phyloP scores from a whole-genome alignment of 2,113 vertebrate species.

The Gymnobelideus leadbeateri region DNA sequence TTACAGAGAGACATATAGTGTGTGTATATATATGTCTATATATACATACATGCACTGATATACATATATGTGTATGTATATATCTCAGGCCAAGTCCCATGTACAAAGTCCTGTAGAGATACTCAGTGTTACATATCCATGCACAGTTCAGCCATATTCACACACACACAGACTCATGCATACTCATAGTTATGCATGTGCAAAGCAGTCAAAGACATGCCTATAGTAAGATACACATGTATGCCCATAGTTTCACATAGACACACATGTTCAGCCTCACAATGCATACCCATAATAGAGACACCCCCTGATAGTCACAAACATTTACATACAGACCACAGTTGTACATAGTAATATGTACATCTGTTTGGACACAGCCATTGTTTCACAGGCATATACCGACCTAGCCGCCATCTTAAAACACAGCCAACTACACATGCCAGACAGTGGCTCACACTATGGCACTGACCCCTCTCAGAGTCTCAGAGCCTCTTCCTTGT shows the following conservation, averaged over 20 bases:
- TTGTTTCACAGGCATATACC: not conserved
- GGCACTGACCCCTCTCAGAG: not conserved
- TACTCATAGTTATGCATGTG: not conserved
- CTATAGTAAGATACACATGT: not conserved
- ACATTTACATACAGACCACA: not conserved
- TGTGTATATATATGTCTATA: too few species aligned
- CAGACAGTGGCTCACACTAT: not conserved
- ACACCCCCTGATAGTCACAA: not conserved
- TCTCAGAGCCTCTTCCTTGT: not conserved
- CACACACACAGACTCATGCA: not conserved
- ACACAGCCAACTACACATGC: not conserved
- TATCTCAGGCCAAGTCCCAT: not conserved
- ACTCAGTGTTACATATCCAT: not conserved
- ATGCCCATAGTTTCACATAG: not conserved
- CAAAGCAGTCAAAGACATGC: not conserved
- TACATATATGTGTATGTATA: too few species aligned
- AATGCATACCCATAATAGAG: not conserved
- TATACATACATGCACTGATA: too few species aligned
- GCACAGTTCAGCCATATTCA: too few species aligned
- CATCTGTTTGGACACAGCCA: not conserved
- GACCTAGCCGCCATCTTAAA: not conserved
- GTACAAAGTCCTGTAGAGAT: not conserved
- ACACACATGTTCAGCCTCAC: not conserved
- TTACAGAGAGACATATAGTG: not conserved
- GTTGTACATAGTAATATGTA: not conserved